Evolutionary conservation across 2,797 vertebrate genomes (phyloP).

Genomic region (Sebastes nivosus): DNA sequence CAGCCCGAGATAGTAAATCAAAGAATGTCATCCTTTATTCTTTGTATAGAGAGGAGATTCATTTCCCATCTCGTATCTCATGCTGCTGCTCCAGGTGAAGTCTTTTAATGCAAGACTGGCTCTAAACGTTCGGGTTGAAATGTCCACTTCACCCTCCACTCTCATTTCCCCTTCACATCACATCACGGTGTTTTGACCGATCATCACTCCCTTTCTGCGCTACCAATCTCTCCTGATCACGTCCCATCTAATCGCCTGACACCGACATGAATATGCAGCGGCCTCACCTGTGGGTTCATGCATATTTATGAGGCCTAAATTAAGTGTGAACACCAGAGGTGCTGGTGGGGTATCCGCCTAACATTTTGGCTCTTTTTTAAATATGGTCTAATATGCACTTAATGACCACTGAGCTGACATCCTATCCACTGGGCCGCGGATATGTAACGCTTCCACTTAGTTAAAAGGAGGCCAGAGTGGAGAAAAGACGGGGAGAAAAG

Average conservation of each 20-base stretch:
- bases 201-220: slow-evolving; percentile 9
- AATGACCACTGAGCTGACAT: slow-evolving; percentile 58
- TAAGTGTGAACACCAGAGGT: slow-evolving; percentile 37
- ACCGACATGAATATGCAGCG: slow-evolving; percentile 68
- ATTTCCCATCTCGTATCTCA: slow-evolving; percentile 21
- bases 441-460: slow-evolving; percentile 32
- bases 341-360: slow-evolving; percentile 34
- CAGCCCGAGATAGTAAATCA: slow-evolving; percentile 41
- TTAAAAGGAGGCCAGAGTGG: slow-evolving; percentile 24
- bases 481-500: not conserved
- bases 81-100: slow-evolving; percentile 35
- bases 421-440: slow-evolving; percentile 35
- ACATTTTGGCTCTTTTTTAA: slow-evolving; percentile 48
- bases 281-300: slow-evolving; percentile 59
- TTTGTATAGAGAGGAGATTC: slow-evolving; percentile 38
- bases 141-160: not conserved
- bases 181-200: slow-evolving; percentile 28
- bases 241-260: slow-evolving; percentile 58
- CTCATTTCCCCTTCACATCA: slow-evolving; percentile 18
- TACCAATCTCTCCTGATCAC: slow-evolving; percentile 56
- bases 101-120: slow-evolving; percentile 34
- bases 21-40: slow-evolving; percentile 50
- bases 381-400: slow-evolving; percentile 42
- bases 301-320: slow-evolving; percentile 71
- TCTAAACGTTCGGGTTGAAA: slow-evolving; percentile 8